These are phyloP conservation scores for Micromesistius poutassou DNA, from an alignment of 2,797 vertebrate genomes.

Conservation along the genomic window DNA sequence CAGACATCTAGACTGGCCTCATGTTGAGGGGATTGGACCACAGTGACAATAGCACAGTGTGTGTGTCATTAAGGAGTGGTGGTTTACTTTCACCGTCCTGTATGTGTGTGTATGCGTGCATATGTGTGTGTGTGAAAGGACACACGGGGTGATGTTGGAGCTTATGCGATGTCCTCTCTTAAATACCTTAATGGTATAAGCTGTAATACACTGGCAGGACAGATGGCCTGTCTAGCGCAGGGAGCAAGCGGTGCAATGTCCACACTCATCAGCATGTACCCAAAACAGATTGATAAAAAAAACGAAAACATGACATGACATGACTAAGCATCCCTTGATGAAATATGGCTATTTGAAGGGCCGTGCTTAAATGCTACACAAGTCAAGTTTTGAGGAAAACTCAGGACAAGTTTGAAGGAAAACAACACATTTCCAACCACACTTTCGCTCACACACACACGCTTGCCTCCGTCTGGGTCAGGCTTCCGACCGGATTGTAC, in stretches of 20 bases:
- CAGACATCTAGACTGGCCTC: not conserved
- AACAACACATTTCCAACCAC: not conserved
- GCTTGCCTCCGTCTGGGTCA: no score
- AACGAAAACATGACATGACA: not conserved
- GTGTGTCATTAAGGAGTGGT: not conserved
- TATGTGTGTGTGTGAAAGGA: not conserved
- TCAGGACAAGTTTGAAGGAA: not conserved
- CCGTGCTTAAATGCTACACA: not conserved
- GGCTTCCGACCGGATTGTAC: not conserved
- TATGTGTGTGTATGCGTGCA: not conserved
- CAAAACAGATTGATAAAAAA: not conserved
- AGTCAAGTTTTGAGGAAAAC: not conserved
- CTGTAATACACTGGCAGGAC: not conserved
- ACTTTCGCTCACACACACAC: not conserved
- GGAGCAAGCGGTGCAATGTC: not conserved
- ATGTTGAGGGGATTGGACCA: not conserved
- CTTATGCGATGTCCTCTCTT: slow-evolving; percentile 19
- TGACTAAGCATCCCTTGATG: not conserved
- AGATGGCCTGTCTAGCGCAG: not conserved
- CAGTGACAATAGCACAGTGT: not conserved
- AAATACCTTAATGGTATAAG: slow-evolving; percentile 44
- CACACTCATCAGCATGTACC: not conserved
- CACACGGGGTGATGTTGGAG: slow-evolving; percentile 5
- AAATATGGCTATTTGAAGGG: not conserved
- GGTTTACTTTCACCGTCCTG: no score